Conservation (phyloP, 2,888 invertebrate species). For the Lithosia quadra region DNA sequence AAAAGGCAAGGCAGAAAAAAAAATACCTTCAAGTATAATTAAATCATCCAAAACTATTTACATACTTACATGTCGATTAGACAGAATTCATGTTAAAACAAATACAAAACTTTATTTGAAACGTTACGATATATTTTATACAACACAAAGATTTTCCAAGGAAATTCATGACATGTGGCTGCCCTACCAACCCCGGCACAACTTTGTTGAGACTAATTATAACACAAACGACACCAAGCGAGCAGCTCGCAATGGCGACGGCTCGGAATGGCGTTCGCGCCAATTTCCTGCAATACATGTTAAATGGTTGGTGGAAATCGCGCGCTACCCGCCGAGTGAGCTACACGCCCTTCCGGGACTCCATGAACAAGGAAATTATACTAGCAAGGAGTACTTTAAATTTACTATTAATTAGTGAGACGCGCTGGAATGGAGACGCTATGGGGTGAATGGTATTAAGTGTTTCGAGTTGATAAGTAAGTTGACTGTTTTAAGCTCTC, state of each 20-base stretch:
- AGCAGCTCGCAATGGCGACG: conserved; percentile 58
- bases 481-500: not conserved
- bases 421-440: not conserved
- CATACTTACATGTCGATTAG: not conserved
- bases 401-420: conserved; percentile 32
- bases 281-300: conserved; percentile 75
- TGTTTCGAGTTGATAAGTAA: not conserved
- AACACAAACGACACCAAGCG: conserved; percentile 56
- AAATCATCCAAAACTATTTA: not conserved
- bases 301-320: conserved; percentile 68
- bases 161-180: conserved; percentile 23
- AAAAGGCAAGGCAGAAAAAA: not conserved
- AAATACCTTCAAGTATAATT: not conserved
- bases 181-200: conserved; percentile 37
- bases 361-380: conserved; percentile 37
- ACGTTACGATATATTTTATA: not conserved
- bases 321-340: conserved; percentile 43
- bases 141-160: not conserved
- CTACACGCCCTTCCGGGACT: conserved; percentile 50
- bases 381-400: conserved; percentile 24
- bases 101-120: not conserved
- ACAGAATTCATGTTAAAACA: not conserved
- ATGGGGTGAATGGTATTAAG: not conserved
- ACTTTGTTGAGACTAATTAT: conserved; percentile 65
- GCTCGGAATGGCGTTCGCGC: conserved; percentile 48